Conservation (phyloP, 2,797 vertebrate species). For the Aldrovandia affinis region DNA sequence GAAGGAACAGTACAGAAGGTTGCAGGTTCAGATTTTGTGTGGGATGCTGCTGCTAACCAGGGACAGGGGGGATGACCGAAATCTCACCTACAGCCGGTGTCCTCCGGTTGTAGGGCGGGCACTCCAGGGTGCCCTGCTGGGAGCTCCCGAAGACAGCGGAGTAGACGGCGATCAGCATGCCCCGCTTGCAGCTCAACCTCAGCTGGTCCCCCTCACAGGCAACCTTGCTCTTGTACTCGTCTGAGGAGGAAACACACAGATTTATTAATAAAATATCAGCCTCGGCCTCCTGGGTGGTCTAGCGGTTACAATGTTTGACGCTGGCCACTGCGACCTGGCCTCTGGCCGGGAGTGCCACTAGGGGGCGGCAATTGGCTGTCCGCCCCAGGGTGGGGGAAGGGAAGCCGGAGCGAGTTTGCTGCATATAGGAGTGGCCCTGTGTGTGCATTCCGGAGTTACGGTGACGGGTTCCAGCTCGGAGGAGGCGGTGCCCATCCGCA, state of each 20-base stretch:
- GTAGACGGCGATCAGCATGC: constrained; percentile 86
- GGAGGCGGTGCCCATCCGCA: too few species aligned
- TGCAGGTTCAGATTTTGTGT: neutral
- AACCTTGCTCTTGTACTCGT: constrained; percentile 89
- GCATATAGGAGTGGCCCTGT: too few species aligned
- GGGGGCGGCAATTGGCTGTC: too few species aligned
- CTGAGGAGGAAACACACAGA: constrained; percentile 59
- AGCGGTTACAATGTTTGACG: too few species aligned
- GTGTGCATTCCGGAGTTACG: too few species aligned
- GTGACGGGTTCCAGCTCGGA: too few species aligned
- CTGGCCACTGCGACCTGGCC: too few species aligned
- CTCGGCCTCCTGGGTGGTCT: too few species aligned
- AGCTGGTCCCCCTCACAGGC: constrained; percentile 88
- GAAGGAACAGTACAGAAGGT: neutral
- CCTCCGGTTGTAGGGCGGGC: constrained; percentile 77
- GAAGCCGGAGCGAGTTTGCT: too few species aligned
- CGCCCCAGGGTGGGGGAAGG: too few species aligned
- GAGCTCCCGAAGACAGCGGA: constrained; percentile 85
- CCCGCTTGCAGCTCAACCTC: constrained; percentile 85
- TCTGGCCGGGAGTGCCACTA: too few species aligned
- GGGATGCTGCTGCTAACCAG: neutral
- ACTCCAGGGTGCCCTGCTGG: constrained; percentile 82
- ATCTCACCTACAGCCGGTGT: constrained; percentile 80
- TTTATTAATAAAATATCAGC: too few species aligned
- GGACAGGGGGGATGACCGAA: neutral